phyloP scores from a whole-genome alignment of 2,113 vertebrate species.

The Vulpes lagopus region DNA sequence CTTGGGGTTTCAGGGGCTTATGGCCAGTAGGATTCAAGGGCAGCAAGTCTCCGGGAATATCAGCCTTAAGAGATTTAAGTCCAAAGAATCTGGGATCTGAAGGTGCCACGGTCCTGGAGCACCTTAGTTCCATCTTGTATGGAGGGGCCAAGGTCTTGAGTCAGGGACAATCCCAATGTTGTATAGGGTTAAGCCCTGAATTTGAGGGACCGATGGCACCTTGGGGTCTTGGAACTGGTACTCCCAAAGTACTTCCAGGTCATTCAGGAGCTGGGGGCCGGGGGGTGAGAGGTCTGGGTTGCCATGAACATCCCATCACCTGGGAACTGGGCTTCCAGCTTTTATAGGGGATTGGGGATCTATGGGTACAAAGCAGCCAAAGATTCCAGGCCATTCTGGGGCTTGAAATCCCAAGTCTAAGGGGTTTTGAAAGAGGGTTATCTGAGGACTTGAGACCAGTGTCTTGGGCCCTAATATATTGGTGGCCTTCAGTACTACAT shows the following conservation, averaged over 20 bases:
- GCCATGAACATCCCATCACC: slow-evolving; percentile 11
- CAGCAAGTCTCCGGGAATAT: not conserved
- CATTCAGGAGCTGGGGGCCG: not conserved
- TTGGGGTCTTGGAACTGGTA: slow-evolving; percentile 52
- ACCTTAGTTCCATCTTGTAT: not conserved
- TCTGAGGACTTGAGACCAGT: not conserved
- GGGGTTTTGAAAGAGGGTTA: not conserved
- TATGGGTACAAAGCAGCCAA: slow-evolving; percentile 11
- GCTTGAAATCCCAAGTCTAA: slow-evolving; percentile 25
- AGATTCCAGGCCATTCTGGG: slow-evolving; percentile 27
- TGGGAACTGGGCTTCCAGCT: not conserved
- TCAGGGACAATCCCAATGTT: slow-evolving; percentile 15
- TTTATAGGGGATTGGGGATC: not conserved
- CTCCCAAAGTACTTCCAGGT: slow-evolving; percentile 59
- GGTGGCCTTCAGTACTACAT: not conserved
- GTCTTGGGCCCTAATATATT: not conserved
- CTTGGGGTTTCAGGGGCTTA: not conserved
- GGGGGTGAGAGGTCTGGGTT: slow-evolving; percentile 4
- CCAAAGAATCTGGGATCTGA: not conserved
- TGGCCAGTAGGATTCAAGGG: not conserved
- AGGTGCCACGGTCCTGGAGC: not conserved
- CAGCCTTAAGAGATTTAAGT: not conserved
- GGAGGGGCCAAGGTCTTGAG: slow-evolving; percentile 18
- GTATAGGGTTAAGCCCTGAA: slow-evolving; percentile 9
- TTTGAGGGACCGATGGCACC: slow-evolving; percentile 24